Evolutionary conservation across 1,140 invertebrate genomes (phyloP).

Genomic region (Kradibia gibbosae): DNA sequence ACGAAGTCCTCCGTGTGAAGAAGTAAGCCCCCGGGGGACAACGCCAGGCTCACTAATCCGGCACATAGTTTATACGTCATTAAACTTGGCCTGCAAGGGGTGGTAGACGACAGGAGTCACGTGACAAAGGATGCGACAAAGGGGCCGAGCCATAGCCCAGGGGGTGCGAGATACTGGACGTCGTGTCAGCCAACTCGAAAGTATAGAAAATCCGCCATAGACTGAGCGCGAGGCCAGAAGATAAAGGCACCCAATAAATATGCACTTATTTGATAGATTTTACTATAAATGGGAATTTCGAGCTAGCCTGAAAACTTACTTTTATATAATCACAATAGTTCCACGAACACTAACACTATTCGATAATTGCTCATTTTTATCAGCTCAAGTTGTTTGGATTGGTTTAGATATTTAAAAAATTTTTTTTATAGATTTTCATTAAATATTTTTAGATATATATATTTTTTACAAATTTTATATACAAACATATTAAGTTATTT

Average conservation of each 20-base stretch:
- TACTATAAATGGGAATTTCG: background rate
- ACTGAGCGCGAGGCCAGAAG: too few species aligned
- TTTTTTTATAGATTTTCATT: too few species aligned
- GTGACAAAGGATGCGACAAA: conserved; percentile 55
- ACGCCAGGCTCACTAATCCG: conserved; percentile 62
- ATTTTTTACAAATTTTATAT: too few species aligned
- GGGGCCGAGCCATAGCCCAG: conserved; percentile 37
- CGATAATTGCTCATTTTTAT: too few species aligned
- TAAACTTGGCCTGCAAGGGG: conserved; percentile 60
- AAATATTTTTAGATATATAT: too few species aligned
- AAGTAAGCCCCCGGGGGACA: conserved; percentile 43
- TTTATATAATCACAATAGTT: too few species aligned
- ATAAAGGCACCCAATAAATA: background rate
- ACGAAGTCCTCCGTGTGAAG: conserved; percentile 18
- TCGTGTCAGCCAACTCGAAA: background rate
- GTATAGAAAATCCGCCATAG: background rate
- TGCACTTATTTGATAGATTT: background rate
- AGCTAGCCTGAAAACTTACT: conserved; percentile 42
- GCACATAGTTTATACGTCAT: conserved; percentile 73
- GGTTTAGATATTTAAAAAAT: too few species aligned
- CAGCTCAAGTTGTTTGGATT: too few species aligned
- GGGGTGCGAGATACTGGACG: conserved; percentile 16
- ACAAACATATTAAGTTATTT: too few species aligned
- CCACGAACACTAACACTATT: too few species aligned
- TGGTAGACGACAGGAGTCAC: conserved; percentile 32